phyloP scores from a whole-genome alignment of 2,888 invertebrate species.

The Arctia plantaginis region DNA sequence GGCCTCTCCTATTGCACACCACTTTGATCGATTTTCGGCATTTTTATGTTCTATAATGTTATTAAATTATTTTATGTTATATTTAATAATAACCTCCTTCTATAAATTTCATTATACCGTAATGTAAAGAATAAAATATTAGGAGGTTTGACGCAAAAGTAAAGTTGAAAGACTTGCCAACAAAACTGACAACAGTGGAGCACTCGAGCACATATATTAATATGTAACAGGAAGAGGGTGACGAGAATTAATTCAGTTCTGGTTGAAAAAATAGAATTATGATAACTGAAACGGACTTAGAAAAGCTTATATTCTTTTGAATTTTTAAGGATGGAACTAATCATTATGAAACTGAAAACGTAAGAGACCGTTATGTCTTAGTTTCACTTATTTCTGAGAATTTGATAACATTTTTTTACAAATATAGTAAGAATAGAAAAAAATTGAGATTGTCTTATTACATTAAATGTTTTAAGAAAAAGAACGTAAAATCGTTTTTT shows the following conservation, averaged over 20 bases:
- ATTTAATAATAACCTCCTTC: too few relatives aligned
- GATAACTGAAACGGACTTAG: slow-evolving; percentile 38
- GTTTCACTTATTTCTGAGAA: background rate
- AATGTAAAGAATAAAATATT: slow-evolving; percentile 8
- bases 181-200: slow-evolving; percentile 38
- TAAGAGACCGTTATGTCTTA: background rate
- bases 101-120: background rate
- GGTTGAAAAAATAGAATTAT: slow-evolving; percentile 40
- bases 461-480: background rate
- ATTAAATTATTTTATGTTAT: too few relatives aligned
- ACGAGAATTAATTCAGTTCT: slow-evolving; percentile 45
- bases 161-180: slow-evolving; percentile 33
- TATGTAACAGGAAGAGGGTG: slow-evolving; percentile 50
- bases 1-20: too few relatives aligned
- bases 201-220: slow-evolving; percentile 45
- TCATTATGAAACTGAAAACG: slow-evolving; percentile 12
- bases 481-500: background rate
- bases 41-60: too few relatives aligned
- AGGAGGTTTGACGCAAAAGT: slow-evolving; percentile 22
- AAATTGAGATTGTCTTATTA: too few relatives aligned
- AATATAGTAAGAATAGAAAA: too few relatives aligned
- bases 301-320: slow-evolving; percentile 34
- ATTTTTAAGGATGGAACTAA: slow-evolving; percentile 33
- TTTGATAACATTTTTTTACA: background rate
- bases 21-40: too few relatives aligned